phyloP scores from a whole-genome alignment of 2,113 vertebrate species.

The Eublepharis macularius region DNA sequence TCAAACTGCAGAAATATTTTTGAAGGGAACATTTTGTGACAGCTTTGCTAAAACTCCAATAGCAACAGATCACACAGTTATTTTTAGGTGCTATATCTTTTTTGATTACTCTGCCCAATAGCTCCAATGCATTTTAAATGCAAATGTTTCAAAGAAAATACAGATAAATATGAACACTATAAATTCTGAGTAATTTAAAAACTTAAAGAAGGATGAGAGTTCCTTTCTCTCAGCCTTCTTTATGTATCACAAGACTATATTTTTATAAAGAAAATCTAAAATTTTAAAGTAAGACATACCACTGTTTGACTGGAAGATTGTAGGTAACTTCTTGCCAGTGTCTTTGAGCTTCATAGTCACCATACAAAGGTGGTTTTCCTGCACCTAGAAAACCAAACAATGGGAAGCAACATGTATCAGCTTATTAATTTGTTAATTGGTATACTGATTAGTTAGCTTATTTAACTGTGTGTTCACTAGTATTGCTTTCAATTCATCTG shows the following conservation, averaged over 20 bases:
- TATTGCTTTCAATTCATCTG: neutral
- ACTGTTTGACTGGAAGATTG: conserved; percentile 88
- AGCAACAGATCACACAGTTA: neutral
- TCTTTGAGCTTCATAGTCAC: conserved; percentile 97
- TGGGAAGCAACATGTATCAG: neutral
- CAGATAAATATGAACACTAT: neutral
- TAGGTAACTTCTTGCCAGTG: conserved; percentile 98
- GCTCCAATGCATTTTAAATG: conserved; percentile 2
- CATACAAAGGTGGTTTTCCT: conserved; percentile 91
- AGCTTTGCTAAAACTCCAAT: neutral
- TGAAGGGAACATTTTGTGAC: neutral
- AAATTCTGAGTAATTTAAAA: neutral
- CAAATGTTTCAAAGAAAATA: neutral
- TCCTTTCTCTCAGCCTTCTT: no score
- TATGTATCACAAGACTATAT: neutral
- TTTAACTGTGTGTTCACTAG: neutral
- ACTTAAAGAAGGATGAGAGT: neutral
- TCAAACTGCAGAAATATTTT: neutral
- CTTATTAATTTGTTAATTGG: neutral
- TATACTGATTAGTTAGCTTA: neutral
- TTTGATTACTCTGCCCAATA: neutral
- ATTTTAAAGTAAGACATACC: conserved; percentile 74
- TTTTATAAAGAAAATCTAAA: neutral
- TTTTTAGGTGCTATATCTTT: neutral
- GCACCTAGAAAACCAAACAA: conserved; percentile 78